Evolutionary conservation across 2,888 invertebrate genomes (phyloP), one percentile per base, ranked within the genome.

Genomic region (Cataglyphis cursor): DNA sequence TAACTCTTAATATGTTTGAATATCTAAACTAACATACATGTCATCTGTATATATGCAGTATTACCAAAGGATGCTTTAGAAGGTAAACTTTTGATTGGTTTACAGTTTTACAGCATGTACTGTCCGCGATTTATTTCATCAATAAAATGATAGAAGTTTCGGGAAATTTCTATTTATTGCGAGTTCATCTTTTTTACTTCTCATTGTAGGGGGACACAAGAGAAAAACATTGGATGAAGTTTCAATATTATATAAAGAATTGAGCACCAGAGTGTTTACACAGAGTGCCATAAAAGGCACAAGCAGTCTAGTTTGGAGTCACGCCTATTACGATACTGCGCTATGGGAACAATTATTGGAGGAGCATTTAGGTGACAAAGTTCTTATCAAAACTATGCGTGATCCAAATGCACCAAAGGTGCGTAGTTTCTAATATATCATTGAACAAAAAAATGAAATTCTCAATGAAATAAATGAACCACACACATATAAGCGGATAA

Each of bases 281-380:
- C 97, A 97, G 89, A 96, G 96, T 84, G 94, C 96, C 12, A 93
- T 97, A 70, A 95, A 96, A 95, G 98, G 98, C 18, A 97, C 97
- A 0, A 97, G 97, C 51, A 96, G 97, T 83, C 95, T 98, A 72
- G 96, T 98, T n/a, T 97, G 97, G 97, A 97, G 96, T 82, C 98
- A 98, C 93, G 97, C 98, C 0, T 98, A 98, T 95, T 99, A 99
- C 95, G 98, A 99, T 93, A 98, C 98, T 0, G 96, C 96, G 0
- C 95, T 97, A 18, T 99, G 98, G 98, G 98, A 98, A 94, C 95
- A 96, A 84, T 95, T 98, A 92, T 95, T 99, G 65, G 96, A 96
- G 93, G 96, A 96, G 82, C 96, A 97, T 89, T 95, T 97, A 44
- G 96, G 96, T 0, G 96, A 97, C 83, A 95, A 95, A 85, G 95